Evolutionary conservation across 2,888 invertebrate genomes (phyloP), one percentile per base, ranked within the genome.

Genomic region (Himalopsyche japonica): DNA sequence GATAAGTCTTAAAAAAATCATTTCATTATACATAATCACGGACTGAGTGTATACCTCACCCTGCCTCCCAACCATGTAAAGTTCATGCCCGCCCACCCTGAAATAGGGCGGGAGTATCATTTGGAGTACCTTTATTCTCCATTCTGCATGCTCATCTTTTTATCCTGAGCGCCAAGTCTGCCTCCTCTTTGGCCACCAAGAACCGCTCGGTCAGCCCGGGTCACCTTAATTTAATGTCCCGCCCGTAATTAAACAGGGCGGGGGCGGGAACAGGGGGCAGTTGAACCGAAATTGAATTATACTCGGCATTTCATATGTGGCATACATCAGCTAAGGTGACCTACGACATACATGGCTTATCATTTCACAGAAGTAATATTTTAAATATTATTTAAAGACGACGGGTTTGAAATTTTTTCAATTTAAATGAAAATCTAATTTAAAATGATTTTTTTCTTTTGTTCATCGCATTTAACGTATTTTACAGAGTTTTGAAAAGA

Each of bases 181-280:
- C 81, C 82, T 49, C 82, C 82, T 79, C 86, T 77, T 81, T 76
- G 80, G 47, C 77, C 81, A 79, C 84, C 86, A 87, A 87, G 87
- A 87, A 87, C 84, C 87, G 87, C 87, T 81, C 85, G 87, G 87
- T 87, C 87, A 87, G 87, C 87, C 86, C 83, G 86, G 87, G 87
- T 87, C 87, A 87, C 87, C 87, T 87, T 87, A 87, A 87, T 87
- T 87, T 87, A 87, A 87, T 87, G 87, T 86, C 84, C 87, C 84
- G 86, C 85, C 85, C 86, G 87, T 87, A 87, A 87, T 87, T 87
- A 87, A 87, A 87, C 87, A 87, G 87, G 87, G 87, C 86, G 83
- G 86, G 83, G 78, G 86, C 37, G 82, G 57, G 32, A 64, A 76
- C 48, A 37, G 70, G 78, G 85, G 85, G 82, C 83, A 82, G 84